Evolutionary conservation across 2,797 vertebrate genomes (phyloP).

Genomic region (Micrastur ruficollis): DNA sequence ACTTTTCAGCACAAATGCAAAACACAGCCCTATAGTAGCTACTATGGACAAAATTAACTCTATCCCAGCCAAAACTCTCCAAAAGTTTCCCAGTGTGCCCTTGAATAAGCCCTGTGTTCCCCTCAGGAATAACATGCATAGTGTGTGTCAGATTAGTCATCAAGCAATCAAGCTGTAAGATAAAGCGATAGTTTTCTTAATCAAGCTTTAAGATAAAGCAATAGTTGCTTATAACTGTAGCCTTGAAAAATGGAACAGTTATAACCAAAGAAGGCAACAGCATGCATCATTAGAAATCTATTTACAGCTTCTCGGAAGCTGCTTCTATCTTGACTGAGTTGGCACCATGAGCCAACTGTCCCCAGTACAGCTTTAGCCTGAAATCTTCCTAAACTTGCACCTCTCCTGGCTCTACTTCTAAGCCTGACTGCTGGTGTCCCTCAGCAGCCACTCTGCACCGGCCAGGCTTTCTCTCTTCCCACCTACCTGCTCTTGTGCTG

Average conservation of each 20-base stretch:
- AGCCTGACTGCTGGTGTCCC: not conserved
- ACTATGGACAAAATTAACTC: not conserved
- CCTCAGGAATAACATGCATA: not conserved
- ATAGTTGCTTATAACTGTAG: not conserved
- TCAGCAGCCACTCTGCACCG: not conserved
- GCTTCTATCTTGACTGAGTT: not conserved
- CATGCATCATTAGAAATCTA: accelerated
- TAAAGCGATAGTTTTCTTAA: not conserved
- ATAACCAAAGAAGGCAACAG: not conserved
- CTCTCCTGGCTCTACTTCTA: not conserved
- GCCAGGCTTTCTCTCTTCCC: not conserved
- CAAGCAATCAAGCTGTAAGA: not conserved
- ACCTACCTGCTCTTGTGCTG: not conserved
- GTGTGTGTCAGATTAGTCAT: not conserved
- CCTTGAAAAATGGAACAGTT: not conserved
- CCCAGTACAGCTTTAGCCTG: not conserved
- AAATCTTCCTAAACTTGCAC: not conserved
- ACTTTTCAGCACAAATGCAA: not conserved
- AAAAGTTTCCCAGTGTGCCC: not conserved
- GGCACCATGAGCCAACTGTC: not conserved
- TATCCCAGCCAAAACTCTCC: not conserved
- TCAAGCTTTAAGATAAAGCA: not conserved
- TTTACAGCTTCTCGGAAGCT: not conserved
- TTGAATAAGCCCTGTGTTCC: not conserved
- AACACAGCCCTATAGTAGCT: not conserved